Conservation (phyloP, 2,113 vertebrate genomes). For the Solenodon paradoxus region DNA sequence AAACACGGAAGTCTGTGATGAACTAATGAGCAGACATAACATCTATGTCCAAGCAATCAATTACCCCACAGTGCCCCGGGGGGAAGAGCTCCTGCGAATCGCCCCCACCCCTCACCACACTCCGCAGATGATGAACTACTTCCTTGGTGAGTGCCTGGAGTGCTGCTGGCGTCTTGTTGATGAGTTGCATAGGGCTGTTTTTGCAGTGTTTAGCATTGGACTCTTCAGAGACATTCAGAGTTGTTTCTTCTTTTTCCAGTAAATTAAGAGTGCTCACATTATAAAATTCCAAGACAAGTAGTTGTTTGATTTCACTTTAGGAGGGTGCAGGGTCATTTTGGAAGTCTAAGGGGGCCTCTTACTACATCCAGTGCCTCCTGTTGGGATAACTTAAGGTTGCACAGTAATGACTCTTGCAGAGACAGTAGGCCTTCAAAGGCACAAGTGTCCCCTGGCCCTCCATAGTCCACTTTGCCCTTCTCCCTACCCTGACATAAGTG, state of each 20-base stretch:
- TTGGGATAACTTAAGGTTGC: background rate
- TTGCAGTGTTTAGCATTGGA: background rate
- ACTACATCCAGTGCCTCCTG: fast-evolving
- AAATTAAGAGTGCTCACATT: background rate
- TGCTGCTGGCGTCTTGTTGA: fast-evolving
- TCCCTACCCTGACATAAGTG: too few species aligned
- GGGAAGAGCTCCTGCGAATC: slow-evolving; percentile 95
- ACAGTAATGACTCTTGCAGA: fast-evolving
- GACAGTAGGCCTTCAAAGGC: background rate
- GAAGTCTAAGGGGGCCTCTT: background rate
- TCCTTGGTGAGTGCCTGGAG: slow-evolving; percentile 87
- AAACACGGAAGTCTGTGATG: slow-evolving; percentile 93
- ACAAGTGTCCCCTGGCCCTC: background rate
- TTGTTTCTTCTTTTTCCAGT: background rate
- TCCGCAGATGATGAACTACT: slow-evolving; percentile 97
- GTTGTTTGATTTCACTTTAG: background rate
- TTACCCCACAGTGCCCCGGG: slow-evolving; percentile 94
- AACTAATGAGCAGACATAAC: slow-evolving; percentile 94
- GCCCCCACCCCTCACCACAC: slow-evolving; percentile 97
- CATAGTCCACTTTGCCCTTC: background rate
- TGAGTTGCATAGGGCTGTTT: background rate
- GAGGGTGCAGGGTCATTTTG: background rate
- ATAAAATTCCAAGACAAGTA: background rate
- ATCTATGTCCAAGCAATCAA: slow-evolving; percentile 99
- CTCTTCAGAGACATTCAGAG: background rate